phyloP scores from a whole-genome alignment of 2,888 invertebrate genomes.

The Ariolimax columbianus region DNA sequence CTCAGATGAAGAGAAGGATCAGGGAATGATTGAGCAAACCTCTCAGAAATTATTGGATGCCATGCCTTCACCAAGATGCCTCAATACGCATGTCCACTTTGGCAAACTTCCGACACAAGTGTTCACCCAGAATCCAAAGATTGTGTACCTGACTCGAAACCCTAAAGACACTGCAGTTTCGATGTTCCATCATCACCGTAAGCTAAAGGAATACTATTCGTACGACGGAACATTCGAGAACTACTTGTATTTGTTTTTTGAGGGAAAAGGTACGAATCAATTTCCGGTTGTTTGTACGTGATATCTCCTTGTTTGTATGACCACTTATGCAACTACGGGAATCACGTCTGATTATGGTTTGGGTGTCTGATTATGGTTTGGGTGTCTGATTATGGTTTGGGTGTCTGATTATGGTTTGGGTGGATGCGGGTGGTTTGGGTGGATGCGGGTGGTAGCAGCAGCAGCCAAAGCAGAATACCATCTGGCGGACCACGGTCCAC shows the following conservation, averaged over 20 bases:
- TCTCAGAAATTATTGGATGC: constrained; percentile 43
- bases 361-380: too few species aligned
- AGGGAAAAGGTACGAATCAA: constrained; percentile 34
- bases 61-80: constrained; percentile 54
- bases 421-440: too few species aligned
- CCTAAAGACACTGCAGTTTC: constrained; percentile 42
- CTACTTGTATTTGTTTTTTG: constrained; percentile 35
- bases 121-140: constrained; percentile 1
- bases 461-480: too few species aligned
- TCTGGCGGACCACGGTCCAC: too few species aligned
- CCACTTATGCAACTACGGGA: too few species aligned
- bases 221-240: constrained; percentile 40
- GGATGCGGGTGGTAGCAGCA: too few species aligned
- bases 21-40: constrained; percentile 53
- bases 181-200: constrained; percentile 35
- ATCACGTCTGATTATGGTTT: too few species aligned
- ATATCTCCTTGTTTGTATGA: too few species aligned
- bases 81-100: constrained; percentile 58
- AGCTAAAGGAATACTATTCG: constrained; percentile 23
- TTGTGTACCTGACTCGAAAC: constrained; percentile 43
- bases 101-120: constrained; percentile 51
- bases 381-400: too few species aligned
- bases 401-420: too few species aligned
- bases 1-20: constrained; percentile 46
- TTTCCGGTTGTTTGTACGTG: too few species aligned